Conservation (phyloP, 2,888 invertebrate species). For the Andrena fulva region DNA sequence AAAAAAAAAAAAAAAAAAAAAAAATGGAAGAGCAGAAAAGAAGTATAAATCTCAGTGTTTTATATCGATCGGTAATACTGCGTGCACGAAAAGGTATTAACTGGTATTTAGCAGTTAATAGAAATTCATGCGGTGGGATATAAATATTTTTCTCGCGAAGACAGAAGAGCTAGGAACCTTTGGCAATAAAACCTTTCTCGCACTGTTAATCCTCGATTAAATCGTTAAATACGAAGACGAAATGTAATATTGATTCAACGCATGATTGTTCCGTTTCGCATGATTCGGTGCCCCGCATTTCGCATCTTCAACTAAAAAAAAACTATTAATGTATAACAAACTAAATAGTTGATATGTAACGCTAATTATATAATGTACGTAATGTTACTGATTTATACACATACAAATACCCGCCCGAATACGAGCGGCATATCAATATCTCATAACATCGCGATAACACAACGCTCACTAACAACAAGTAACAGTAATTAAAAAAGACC, state of each 20-base stretch:
- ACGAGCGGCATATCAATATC: conserved; percentile 3
- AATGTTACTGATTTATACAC: conserved; percentile 17
- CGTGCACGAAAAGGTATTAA: conserved; percentile 23
- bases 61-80: conserved; percentile 24
- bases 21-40: conserved; percentile 13
- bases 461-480: conserved; percentile 15
- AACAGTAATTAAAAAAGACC: conserved; percentile 12
- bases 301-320: background rate
- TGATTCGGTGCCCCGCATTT: background rate
- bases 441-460: conserved; percentile 3
- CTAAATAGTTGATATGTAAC: conserved; percentile 16
- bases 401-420: conserved; percentile 20
- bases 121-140: conserved; percentile 14
- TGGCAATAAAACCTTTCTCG: conserved; percentile 15
- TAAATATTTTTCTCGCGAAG: background rate
- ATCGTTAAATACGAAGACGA: no score
- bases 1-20: background rate
- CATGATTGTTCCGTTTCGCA: background rate
- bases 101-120: background rate
- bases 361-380: conserved; percentile 10
- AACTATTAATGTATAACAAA: conserved; percentile 2
- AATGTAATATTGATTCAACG: conserved; percentile 2
- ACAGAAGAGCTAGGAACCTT: conserved; percentile 22
- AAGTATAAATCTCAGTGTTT: conserved; percentile 14
- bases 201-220: background rate